These are phyloP conservation scores for Tadarida brasiliensis DNA, from an alignment of 2,797 vertebrate species.

Conservation along the genomic window DNA sequence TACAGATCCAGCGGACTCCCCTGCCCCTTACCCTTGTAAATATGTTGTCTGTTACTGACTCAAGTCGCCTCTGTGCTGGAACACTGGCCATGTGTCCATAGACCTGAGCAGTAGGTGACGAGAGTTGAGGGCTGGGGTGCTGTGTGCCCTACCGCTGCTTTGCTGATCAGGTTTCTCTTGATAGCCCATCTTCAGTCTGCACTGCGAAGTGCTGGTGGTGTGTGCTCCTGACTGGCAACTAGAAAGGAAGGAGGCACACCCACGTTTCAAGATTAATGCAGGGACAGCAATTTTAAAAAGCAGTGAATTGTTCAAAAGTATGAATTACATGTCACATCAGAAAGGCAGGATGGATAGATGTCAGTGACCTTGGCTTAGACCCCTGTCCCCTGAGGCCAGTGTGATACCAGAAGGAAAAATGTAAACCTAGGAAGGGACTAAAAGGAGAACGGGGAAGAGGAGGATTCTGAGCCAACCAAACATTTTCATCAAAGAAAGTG, in stretches of 20 bases:
- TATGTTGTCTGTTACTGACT: not conserved
- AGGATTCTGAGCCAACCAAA: not conserved
- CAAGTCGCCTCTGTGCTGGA: not conserved
- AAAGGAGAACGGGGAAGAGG: not conserved
- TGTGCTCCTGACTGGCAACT: not conserved
- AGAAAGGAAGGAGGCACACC: not conserved
- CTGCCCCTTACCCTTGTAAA: not conserved
- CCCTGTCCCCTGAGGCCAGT: not conserved
- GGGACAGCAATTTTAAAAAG: not conserved
- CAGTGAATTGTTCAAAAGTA: not conserved
- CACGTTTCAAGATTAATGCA: not conserved
- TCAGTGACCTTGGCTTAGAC: not conserved
- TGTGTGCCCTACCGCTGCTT: not conserved
- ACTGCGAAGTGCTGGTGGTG: not conserved
- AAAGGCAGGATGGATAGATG: not conserved
- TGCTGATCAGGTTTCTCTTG: not conserved
- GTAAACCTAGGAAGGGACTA: not conserved
- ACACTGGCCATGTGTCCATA: not conserved
- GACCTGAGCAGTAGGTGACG: not conserved
- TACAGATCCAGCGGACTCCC: not conserved
- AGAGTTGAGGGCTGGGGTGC: not conserved
- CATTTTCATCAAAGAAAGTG: conserved; percentile 14
- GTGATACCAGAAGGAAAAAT: not conserved
- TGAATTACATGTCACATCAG: not conserved
- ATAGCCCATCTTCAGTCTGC: not conserved